Conservation (phyloP, 2,888 invertebrate species). For the Caenorhabditis sulstoni region DNA sequence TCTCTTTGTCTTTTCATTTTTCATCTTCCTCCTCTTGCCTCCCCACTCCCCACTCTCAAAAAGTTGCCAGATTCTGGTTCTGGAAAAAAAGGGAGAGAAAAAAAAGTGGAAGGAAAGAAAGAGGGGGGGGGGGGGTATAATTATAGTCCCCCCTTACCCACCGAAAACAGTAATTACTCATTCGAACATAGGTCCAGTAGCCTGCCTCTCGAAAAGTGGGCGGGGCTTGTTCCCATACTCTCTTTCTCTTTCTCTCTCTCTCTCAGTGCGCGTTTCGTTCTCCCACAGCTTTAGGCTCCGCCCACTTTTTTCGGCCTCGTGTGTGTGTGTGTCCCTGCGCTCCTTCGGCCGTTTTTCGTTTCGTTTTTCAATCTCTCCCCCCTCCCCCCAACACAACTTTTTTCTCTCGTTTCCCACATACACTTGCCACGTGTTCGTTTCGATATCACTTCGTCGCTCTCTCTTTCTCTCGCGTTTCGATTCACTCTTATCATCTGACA, state of each 20-base stretch:
- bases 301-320: not conserved
- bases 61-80: too few species aligned
- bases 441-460: not conserved
- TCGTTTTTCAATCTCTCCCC: not conserved
- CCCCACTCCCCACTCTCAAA: too few species aligned
- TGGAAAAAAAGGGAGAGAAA: too few species aligned
- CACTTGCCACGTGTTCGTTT: too few species aligned
- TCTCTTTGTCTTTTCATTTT: too few species aligned
- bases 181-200: not conserved
- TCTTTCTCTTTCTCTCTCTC: not conserved
- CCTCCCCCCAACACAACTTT: not conserved
- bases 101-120: too few species aligned
- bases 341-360: not conserved
- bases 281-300: not conserved
- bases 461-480: not conserved
- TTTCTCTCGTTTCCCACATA: not conserved
- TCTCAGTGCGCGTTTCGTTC: too few species aligned
- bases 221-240: not conserved
- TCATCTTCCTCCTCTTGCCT: too few species aligned
- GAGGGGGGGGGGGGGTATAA: too few species aligned
- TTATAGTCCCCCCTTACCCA: too few species aligned
- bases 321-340: not conserved
- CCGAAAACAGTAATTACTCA: slow-evolving; percentile 1
- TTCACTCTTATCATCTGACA: slow-evolving; percentile 22
- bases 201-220: not conserved